Percentiles rank a stretch among this genome's conserved stretches.
Evolutionary conservation across 2,888 invertebrate species (phyloP).

Genomic region (Drosophila birchii): DNA sequence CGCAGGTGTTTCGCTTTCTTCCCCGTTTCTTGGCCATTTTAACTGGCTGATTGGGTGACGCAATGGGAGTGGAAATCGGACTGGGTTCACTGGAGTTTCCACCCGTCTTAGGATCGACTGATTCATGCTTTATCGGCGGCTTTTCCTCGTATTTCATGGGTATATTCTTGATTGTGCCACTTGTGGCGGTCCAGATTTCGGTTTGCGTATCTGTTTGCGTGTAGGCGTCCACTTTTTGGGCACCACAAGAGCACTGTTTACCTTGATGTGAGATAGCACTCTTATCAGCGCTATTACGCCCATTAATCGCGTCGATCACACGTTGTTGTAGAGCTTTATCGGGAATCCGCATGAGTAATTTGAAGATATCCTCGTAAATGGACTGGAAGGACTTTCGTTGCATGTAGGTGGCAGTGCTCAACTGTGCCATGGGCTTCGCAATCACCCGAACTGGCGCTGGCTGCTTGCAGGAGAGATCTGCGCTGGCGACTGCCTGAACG

Average conservation of each 20-base stretch:
- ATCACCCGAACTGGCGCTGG: conserved; percentile 27
- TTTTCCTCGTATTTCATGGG: conserved; percentile 6
- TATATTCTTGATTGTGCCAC: background rate
- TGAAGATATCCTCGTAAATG: conserved; percentile 77
- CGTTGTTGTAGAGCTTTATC: conserved; percentile 80
- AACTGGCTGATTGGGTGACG: background rate
- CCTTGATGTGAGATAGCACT: conserved; percentile 54
- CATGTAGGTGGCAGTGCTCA: conserved; percentile 56
- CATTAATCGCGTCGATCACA: conserved; percentile 82
- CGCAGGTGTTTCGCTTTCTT: conserved; percentile 74
- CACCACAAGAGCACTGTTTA: conserved; percentile 50
- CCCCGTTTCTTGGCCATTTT: conserved; percentile 62
- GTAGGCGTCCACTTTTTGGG: conserved; percentile 44
- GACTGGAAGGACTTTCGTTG: conserved; percentile 72
- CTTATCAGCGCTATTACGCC: conserved; percentile 55
- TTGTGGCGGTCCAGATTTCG: background rate
- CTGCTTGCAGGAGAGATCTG: conserved; percentile 6
- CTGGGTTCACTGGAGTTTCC: background rate
- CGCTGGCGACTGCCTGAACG: conserved; percentile 23
- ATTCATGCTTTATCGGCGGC: background rate
- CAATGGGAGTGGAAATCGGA: background rate
- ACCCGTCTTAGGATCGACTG: background rate
- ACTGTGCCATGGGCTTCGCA: conserved; percentile 31
- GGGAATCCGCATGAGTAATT: conserved; percentile 76
- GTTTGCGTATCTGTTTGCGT: conserved; percentile 61